Evolutionary conservation across 1,140 invertebrate genomes (phyloP), one percentile per base, ranked within the genome.

Genomic region (Mactra quadrangularis): DNA sequence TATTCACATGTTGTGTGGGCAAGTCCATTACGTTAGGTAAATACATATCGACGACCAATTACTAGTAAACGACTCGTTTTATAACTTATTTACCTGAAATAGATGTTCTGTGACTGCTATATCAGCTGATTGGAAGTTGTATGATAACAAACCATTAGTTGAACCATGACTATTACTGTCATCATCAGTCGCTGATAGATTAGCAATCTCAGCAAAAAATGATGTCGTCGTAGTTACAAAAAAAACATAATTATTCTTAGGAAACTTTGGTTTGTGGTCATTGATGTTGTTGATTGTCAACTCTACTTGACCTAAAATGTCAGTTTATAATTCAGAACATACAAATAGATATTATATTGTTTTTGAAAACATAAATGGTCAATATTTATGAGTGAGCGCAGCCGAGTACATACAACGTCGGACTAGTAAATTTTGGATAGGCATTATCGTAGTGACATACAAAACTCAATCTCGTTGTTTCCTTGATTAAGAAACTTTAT

Each of bases 51-150:
- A n/a, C n/a, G n/a, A n/a, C n/a, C n/a, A n/a, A n/a, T n/a, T n/a
- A n/a, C n/a, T n/a, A n/a, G n/a, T n/a, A n/a, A n/a, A n/a, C n/a
- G n/a, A n/a, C n/a, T n/a, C n/a, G n/a, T n/a, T n/a, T n/a, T n/a
- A n/a, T n/a, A n/a, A n/a, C n/a, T n/a, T 1, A 70, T 41, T 41
- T 71, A 71, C 68, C 68, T 71, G 68, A 55, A 71, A 71, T 53
- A 53, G 38, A 29, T 19, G 4, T 13, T 55, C 68, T 17, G 68
- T 71, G 0, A 47, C 31, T 13, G 25, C 19, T n/a, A n/a, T n/a
- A 22, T 50, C 29, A 22, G 25, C 47, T 13, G 68, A 53, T 41
- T 27, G 17, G 25, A 75, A 75, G 19, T 3, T 25, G 33, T 75
- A 75, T 29, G 33, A 55, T 7, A 75, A 15, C 17, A 45, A 6